phyloP scores from a whole-genome alignment of 2,797 vertebrate species.

The Hoplostethus atlanticus region DNA sequence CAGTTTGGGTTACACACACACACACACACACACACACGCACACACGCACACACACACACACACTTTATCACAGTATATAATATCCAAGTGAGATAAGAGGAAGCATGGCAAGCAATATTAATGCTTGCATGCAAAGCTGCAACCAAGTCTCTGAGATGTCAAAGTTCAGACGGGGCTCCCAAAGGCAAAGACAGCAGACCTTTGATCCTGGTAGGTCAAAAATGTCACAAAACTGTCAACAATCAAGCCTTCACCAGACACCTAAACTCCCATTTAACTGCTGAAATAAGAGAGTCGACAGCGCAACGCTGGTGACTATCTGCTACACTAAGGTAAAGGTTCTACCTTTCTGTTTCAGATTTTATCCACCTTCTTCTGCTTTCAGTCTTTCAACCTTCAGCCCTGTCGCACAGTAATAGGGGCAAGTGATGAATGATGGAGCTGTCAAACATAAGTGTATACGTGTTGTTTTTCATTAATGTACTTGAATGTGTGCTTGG shows the following conservation, averaged over 20 bases:
- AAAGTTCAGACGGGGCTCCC: not conserved
- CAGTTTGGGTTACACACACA: too few species aligned
- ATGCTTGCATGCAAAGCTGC: not conserved
- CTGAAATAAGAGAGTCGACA: conserved; percentile 30
- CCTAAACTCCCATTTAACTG: conserved; percentile 10
- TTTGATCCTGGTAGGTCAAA: conserved; percentile 10
- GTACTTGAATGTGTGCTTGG: too few species aligned
- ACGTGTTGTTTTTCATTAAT: too few species aligned
- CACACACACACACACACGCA: too few species aligned
- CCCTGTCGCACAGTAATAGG: too few species aligned
- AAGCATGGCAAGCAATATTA: not conserved
- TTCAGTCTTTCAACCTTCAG: not conserved
- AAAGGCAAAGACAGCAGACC: conserved; percentile 1
- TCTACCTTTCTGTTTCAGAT: conserved; percentile 14
- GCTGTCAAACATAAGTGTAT: too few species aligned
- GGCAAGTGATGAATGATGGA: too few species aligned
- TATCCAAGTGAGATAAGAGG: not conserved
- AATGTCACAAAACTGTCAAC: conserved; percentile 7
- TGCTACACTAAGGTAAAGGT: conserved; percentile 43
- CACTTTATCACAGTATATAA: not conserved
- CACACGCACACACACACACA: not conserved
- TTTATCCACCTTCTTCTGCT: not conserved
- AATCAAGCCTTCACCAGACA: not conserved
- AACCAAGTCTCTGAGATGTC: not conserved
- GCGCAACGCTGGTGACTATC: conserved; percentile 48